Conservation (phyloP, 2,888 invertebrate species). For the Strigamia crassipes region DNA sequence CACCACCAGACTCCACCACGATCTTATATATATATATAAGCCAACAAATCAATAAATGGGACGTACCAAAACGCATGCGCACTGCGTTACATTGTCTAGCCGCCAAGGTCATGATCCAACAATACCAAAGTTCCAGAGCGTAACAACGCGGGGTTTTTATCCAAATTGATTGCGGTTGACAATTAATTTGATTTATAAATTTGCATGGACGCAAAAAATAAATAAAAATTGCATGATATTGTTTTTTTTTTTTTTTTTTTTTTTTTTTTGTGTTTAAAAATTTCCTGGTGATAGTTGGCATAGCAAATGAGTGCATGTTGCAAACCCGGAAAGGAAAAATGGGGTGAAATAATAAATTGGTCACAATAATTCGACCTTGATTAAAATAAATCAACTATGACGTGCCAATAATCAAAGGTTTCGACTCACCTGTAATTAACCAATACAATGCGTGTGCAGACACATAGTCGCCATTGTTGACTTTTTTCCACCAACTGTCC, state of each 20-base stretch:
- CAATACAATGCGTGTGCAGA: slow-evolving; percentile 23
- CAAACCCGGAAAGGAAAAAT: background rate
- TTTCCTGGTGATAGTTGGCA: slow-evolving; percentile 17
- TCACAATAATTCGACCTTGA: background rate
- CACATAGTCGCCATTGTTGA: slow-evolving; percentile 6
- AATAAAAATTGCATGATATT: background rate
- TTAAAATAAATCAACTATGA: slow-evolving; percentile 13
- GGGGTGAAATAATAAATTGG: background rate
- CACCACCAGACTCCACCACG: background rate
- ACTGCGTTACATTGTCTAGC: background rate
- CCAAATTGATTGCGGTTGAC: background rate
- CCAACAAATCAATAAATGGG: background rate
- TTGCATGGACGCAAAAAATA: background rate
- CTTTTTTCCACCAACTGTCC: background rate
- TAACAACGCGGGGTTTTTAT: too few species aligned
- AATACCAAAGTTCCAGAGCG: background rate
- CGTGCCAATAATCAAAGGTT: slow-evolving; percentile 34
- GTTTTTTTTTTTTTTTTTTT: background rate
- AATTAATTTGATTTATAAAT: background rate
- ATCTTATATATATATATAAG: background rate
- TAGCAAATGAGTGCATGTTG: background rate
- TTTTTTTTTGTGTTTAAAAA: background rate
- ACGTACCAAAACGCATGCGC: background rate
- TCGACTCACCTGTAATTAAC: slow-evolving; percentile 2
- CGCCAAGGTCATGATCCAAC: background rate